Evolutionary conservation across 1,140 invertebrate species (phyloP).

Genomic region (Drosophila nigromelanica): DNA sequence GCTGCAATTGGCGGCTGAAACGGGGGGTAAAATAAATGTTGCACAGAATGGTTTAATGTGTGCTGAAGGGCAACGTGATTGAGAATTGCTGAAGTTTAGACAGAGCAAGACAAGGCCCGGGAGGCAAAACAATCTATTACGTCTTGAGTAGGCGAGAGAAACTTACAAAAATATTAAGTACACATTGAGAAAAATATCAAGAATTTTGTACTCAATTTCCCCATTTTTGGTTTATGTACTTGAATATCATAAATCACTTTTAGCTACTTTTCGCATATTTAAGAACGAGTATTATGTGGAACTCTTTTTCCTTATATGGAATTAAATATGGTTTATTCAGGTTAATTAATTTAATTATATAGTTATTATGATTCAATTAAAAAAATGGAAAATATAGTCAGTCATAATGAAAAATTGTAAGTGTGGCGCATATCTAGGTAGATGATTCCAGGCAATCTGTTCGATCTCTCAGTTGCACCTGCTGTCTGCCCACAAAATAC

Average conservation of each 20-base stretch:
- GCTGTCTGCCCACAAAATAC: constrained; percentile 48
- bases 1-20: not conserved
- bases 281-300: too few relatives aligned
- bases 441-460: constrained; percentile 20
- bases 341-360: too few relatives aligned
- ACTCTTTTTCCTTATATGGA: too few relatives aligned
- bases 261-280: too few relatives aligned
- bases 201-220: not conserved
- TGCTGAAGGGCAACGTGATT: constrained; percentile 39
- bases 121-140: constrained; percentile 19
- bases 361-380: not conserved
- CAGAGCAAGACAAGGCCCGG: not conserved
- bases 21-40: constrained; percentile 21
- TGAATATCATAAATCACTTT: too few relatives aligned
- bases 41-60: constrained; percentile 23
- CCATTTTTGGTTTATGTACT: too few relatives aligned
- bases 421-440: not conserved
- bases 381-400: not conserved
- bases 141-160: not conserved
- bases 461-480: constrained; percentile 61
- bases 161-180: too few relatives aligned
- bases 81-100: constrained; percentile 3
- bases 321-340: too few relatives aligned
- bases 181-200: not conserved
- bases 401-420: not conserved